Percentiles rank a stretch among this genome's conserved stretches.
Evolutionary conservation across 1,140 invertebrate genomes (phyloP).

Genomic region (Pseudomyrmex cubaensis): DNA sequence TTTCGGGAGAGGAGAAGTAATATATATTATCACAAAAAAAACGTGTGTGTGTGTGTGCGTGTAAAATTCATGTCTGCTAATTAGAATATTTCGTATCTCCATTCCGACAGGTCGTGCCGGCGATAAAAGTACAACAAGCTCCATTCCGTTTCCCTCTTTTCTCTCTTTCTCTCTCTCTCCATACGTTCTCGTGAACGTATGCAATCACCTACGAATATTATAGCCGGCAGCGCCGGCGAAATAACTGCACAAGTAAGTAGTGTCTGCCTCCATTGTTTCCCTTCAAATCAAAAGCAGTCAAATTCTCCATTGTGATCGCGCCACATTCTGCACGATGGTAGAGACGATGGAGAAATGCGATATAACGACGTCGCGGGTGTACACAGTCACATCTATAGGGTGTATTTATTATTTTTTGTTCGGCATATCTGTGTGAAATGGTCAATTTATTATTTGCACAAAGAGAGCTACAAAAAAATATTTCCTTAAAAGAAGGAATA

Average conservation of each 20-base stretch:
- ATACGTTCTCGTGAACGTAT: slow-evolving; percentile 40
- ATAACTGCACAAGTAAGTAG: slow-evolving; percentile 77
- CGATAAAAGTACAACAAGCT: slow-evolving; percentile 60
- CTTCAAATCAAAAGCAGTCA: slow-evolving; percentile 78
- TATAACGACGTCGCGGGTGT: slow-evolving; percentile 56
- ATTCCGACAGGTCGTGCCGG: slow-evolving; percentile 16
- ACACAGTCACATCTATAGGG: slow-evolving; percentile 17
- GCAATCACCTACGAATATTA: slow-evolving; percentile 67
- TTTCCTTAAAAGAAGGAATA: not conserved
- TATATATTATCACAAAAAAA: too few relatives aligned
- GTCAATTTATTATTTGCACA: not conserved
- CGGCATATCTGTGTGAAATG: not conserved
- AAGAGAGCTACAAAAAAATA: too few relatives aligned
- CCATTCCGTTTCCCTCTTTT: not conserved
- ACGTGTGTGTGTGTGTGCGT: not conserved
- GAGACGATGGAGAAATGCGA: slow-evolving; percentile 59
- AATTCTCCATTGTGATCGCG: slow-evolving; percentile 76
- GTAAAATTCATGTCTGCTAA: slow-evolving; percentile 21
- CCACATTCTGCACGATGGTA: slow-evolving; percentile 51
- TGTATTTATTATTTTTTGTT: not conserved
- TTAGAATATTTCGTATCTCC: slow-evolving; percentile 25
- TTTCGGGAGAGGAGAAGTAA: not conserved
- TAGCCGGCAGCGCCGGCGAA: slow-evolving; percentile 66
- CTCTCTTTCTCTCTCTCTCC: not conserved
- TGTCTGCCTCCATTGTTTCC: slow-evolving; percentile 78